Base-by-base conservation (phyloP, 2,888 invertebrate genomes). In the Exephanes ischioxanthus region DNA sequence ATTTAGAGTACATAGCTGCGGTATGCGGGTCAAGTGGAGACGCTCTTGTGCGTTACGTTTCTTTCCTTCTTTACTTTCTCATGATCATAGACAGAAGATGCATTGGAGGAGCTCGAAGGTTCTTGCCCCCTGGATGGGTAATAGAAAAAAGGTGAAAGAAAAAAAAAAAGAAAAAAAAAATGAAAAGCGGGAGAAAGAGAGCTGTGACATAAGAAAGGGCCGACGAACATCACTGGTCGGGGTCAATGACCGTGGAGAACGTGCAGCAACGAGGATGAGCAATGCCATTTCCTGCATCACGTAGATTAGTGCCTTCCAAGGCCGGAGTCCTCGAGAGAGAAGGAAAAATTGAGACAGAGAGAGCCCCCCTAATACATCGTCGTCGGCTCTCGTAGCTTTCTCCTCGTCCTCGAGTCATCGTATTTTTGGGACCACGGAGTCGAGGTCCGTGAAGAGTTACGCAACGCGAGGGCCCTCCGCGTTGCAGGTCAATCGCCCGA, bases 301-400 rank as follows among this genome's bases (percentile, higher is more conserved):
- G 66, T 63, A 80, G 61, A 75, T 72, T 41, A 66, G 80, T 80
- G 48, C 45, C 58, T 80, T 78, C 85, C 81, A 85, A 85, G 85
- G 85, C 67, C 85, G 78, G 68, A 7, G 26, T 55, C 3, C 63
- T 37, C 70, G 68, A 41, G 55, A 55, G 75, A 72, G 66, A 11
- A 11, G 41, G 41, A 41, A 41, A 41, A 11, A 9, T 41, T 3
- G 61, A 30, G 63, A 33, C 30, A 2, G 63, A 58, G 22, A 58
- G 58, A 22, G 26, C 9, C 16, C 22, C 72, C 58, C 75, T 80
- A 76, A 83, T 79, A 71, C 71, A 67, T 58, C 61, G 26, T 19
- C 58, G 67, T 61, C 63, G 11, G 58, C 53, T 67, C 53, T 19
- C 41, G 61, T 79, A 58, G 83, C 83, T 79, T 75, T 83, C 79